phyloP scores from a whole-genome alignment of 2,888 invertebrate species.

The Yponomeuta cagnagella region DNA sequence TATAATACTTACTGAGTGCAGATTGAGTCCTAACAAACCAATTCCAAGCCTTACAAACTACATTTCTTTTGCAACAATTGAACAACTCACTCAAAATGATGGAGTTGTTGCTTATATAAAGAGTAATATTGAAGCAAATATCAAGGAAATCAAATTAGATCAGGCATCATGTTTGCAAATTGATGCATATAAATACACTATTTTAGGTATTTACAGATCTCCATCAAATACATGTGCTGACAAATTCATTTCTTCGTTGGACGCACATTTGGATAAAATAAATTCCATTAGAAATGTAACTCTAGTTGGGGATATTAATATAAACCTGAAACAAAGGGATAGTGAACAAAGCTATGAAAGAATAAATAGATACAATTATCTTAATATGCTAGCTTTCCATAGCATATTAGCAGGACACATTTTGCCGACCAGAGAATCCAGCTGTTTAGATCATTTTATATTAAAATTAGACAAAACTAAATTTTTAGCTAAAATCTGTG shows the following conservation, averaged over 20 bases:
- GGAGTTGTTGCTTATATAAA: slow-evolving; percentile 16
- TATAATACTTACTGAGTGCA: background rate
- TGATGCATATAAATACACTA: background rate
- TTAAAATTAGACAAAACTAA: slow-evolving; percentile 14
- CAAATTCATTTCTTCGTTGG: slow-evolving; percentile 13
- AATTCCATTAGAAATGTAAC: slow-evolving; percentile 15
- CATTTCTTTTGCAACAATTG: background rate
- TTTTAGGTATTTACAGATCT: slow-evolving; percentile 16
- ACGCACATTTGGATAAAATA: slow-evolving; percentile 4
- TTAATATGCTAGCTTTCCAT: slow-evolving; percentile 17
- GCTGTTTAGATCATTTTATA: slow-evolving; percentile 21
- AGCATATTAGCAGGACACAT: slow-evolving; percentile 18
- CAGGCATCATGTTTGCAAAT: slow-evolving; percentile 14
- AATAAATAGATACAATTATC: slow-evolving; percentile 14
- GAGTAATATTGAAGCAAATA: background rate
- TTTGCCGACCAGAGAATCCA: slow-evolving; percentile 18
- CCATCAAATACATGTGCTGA: slow-evolving; percentile 14
- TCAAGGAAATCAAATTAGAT: slow-evolving; percentile 11
- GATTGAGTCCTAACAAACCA: background rate
- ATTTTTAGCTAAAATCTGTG: slow-evolving; percentile 9
- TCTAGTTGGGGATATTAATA: slow-evolving; percentile 20
- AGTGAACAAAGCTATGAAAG: background rate
- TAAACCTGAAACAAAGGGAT: slow-evolving; percentile 7
- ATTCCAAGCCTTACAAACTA: background rate
- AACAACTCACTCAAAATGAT: slow-evolving; percentile 14